Percentiles rank a stretch among this genome's conserved stretches.
phyloP scores from a whole-genome alignment of 2,888 invertebrate genomes.

The Drosophila anomelani region DNA sequence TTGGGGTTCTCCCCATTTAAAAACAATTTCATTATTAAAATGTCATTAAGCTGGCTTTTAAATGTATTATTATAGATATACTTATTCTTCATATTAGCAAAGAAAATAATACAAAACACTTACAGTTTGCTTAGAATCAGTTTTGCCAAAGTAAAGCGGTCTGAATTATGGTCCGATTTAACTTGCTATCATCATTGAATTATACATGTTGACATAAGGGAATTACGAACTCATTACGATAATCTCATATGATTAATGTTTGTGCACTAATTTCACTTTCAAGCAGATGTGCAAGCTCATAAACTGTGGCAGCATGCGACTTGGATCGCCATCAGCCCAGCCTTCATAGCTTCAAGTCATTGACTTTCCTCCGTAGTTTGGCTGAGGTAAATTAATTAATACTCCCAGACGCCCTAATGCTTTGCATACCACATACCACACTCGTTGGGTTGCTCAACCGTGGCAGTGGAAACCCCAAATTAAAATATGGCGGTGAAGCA shows the following conservation, averaged over 20 bases:
- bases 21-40: too few relatives aligned
- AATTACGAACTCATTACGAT: neutral
- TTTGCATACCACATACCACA: conserved; percentile 50
- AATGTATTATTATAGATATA: too few relatives aligned
- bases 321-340: conserved; percentile 1
- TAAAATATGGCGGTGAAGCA: conserved; percentile 47
- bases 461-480: conserved; percentile 43
- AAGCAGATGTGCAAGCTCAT: conserved; percentile 10
- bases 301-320: conserved; percentile 1
- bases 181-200: neutral
- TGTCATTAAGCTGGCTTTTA: too few relatives aligned
- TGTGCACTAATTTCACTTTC: neutral
- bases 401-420: conserved; percentile 43
- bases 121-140: too few relatives aligned
- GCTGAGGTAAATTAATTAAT: conserved; percentile 45
- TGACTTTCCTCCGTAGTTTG: conserved; percentile 20
- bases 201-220: conserved; percentile 1
- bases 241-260: neutral
- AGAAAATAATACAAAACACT: too few relatives aligned
- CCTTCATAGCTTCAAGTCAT: conserved; percentile 23
- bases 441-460: conserved; percentile 38
- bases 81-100: too few relatives aligned
- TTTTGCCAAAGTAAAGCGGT: too few relatives aligned
- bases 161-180: neutral
- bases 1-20: too few relatives aligned